Base-by-base conservation (phyloP, 2,888 invertebrate species). In the Phyllotreta striolata region DNA sequence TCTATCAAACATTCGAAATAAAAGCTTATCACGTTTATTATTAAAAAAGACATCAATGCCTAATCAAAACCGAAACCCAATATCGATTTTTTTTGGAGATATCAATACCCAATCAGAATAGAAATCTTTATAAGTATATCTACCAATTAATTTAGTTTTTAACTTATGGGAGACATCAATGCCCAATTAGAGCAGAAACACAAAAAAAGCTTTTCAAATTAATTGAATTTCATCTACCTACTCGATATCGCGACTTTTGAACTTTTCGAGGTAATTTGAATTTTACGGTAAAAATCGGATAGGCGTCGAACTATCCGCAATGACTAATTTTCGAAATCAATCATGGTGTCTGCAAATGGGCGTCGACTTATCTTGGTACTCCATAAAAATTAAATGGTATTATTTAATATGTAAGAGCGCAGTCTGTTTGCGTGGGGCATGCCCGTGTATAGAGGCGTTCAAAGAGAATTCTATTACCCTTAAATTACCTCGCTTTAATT, bases 291-390 rank as follows among this genome's bases (percentile, higher is more conserved):
- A 7, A 6, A n/a, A n/a, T 6, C 14, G 10, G 3, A 44, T 8
- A 14, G 44, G 44, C 44, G 44, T 44, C 44, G 44, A 10, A 44
- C 10, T 44, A 14, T 44, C 44, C 7, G 12, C 44, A 44, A 44
- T 44, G 44, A 44, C 44, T 13, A 44, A 44, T 44, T 14, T 44
- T 44, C 10, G 44, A 44, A 10, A 44, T 44, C 44, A 44, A 44
- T 44, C 44, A 44, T 8, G 14, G 44, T 24, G 14, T 6, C 47
- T 14, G 3, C 47, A 6, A 6, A 12, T 47, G 47, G 47, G 47
- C 34, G 47, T 47, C 24, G 34, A 14, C 8, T 6, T 14, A 14
- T 13, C 47, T 47, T 47, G 14, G 34, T n/a, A 47, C 34, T 47
- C 24, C 34, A 47, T 47, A 10, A 47, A 47, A 47, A 47, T 47